These are phyloP conservation scores for Drosophila auraria DNA, from an alignment of 1,140 invertebrate species.

Conservation along the genomic window DNA sequence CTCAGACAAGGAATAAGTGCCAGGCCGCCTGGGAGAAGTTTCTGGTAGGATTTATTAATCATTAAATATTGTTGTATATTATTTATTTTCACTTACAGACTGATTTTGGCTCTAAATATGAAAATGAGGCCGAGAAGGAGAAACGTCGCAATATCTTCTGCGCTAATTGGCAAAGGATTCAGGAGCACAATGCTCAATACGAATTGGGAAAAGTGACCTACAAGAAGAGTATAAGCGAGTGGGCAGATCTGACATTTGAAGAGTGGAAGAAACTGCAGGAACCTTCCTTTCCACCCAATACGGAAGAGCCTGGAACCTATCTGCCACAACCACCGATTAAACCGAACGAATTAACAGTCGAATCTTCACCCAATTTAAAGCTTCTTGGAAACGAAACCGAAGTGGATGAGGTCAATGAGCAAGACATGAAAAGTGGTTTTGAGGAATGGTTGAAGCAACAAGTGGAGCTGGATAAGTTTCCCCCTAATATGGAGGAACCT, in stretches of 20 bases:
- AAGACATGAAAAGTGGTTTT: no score
- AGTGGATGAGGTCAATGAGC: no score
- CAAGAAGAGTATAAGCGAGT: slow-evolving; percentile 49
- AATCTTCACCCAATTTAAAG: no score
- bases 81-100: no score
- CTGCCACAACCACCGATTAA: no score
- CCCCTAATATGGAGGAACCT: background rate
- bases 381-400: no score
- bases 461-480: background rate
- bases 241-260: slow-evolving; percentile 40
- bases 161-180: slow-evolving; percentile 36
- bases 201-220: slow-evolving; percentile 16
- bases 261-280: slow-evolving; percentile 22
- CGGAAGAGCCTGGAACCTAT: no score
- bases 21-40: slow-evolving; percentile 1
- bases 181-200: slow-evolving; percentile 38
- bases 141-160: slow-evolving; percentile 42
- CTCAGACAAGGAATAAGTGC: background rate
- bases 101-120: slow-evolving; percentile 1
- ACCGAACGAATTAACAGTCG: no score
- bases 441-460: no score
- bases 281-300: no score
- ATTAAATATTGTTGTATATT: no score
- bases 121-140: slow-evolving; percentile 15
- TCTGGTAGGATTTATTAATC: background rate